Base-by-base conservation (phyloP, 2,113 vertebrate genomes). In the Amia ocellicauda region DNA sequence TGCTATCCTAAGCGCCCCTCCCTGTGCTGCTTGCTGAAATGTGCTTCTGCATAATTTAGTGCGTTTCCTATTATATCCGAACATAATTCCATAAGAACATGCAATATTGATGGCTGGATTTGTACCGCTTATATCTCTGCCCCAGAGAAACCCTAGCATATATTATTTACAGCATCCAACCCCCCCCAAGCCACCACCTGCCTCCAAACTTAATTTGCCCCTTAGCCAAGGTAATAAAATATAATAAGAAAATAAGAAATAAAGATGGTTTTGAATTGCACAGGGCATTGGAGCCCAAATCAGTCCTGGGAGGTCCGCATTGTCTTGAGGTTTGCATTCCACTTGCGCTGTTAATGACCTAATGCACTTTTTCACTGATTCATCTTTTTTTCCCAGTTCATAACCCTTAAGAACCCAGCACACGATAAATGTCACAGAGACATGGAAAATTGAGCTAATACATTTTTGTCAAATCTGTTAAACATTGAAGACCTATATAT, bases 31-130 rank as follows among this genome's bases (percentile, higher is more conserved):
- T 80, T 68, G 66, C 72, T 81, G 78, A 78, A 82, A 83, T 78
- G 75, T 74, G 28, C 67, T 28, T 36, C 71, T 83, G 72, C 77
- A 81, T 77, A 76, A 83, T 83, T 86, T 73, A 81, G 57, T 40
- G 63, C 29, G 60, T 68, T 69, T 77, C 75, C 73, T 76, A 79
- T 79, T 79, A 78, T 81, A 80, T 78, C 73, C 71, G 64, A 80
- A 70, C 69, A 77, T 71, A 70, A 75, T 80, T 80, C 71, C 69
- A 78, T 72, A 73, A 67, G 67, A 74, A 72, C 69, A 74, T 80
- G 67, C 64, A 82, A 76, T 76, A 78, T 82, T 78, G 75, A 81
- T 78, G 61, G 62, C 77, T 78, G 58, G 66, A 68, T 73, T 71
- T 72, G 69, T 31, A 62, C 58, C 52, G 45, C 7, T 11, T 63